Evolutionary conservation across 64 coral and sea anemone species (phyloP), one percentile per base, ranked within the genome.

Genomic region (Pachyseris speciosa): DNA sequence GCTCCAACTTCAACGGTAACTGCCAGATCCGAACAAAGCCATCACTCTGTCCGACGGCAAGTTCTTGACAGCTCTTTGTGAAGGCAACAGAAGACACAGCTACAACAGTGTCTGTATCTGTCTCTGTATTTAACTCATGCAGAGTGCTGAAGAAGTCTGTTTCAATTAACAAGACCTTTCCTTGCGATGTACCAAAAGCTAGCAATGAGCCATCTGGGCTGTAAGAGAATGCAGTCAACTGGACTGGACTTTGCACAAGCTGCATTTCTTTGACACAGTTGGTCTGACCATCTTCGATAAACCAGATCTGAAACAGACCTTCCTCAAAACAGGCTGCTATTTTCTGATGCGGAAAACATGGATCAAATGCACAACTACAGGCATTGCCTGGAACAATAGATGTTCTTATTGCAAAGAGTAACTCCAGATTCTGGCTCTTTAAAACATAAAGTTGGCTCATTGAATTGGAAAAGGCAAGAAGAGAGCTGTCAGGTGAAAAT

Each of bases 1-100:
- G 48, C 17, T 96, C 91, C 86, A 96, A 93, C 63, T 89, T 96
- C 8, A 89, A 60, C 43, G 94, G 94, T 7, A 93, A 31, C 60
- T 96, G 94, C 90, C 85, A 93, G 24, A 96, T 89, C 36, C 86
- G 65, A 47, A 93, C 84, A 85, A 24, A 85, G 3, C 94, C 86
- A 85, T 96, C 88, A 37, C 84, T 66, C 37, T 93, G 75, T 40
- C 94, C 94, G 19, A 96, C 63, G 2, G 94, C 94, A 37, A 96
- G 27, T 74, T 96, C 85, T 17, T 93, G 85, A 30, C 94, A 96
- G 59, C 88, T 92, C 72, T 86, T 96, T 61, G 94, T 19, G 90
- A 96, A 96, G 48, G 90, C 91, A 52, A 96, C 75, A 30, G 94
- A 96, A 27, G 85, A 93, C 0, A 88, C 83, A 36, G 67, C 61